Evolutionary conservation across 2,888 invertebrate genomes (phyloP).

Genomic region (Hypomecis atomaria): DNA sequence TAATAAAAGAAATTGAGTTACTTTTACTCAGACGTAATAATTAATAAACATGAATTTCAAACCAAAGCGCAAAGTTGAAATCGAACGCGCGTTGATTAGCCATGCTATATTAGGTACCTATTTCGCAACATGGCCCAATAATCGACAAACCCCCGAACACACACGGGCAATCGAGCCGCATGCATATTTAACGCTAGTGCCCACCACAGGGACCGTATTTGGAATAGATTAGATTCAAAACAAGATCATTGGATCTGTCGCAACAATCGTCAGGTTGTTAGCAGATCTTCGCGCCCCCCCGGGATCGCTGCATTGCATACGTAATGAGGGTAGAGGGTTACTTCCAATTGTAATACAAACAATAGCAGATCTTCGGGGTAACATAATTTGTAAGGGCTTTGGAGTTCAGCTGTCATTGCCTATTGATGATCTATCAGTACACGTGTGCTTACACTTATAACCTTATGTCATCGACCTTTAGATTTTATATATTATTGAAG

Average conservation of each 20-base stretch:
- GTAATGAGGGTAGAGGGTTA: conserved; percentile 38
- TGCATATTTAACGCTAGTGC: conserved; percentile 25
- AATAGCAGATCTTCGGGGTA: conserved; percentile 41
- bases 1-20: too few relatives aligned
- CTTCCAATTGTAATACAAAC: conserved; percentile 35
- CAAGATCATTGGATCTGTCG: conserved; percentile 40
- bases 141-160: conserved; percentile 9
- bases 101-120: background rate
- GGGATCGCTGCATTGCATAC: conserved; percentile 43
- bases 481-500: too few relatives aligned
- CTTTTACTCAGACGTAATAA: too few relatives aligned
- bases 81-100: background rate
- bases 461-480: too few relatives aligned
- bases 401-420: conserved; percentile 20
- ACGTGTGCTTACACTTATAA: too few relatives aligned
- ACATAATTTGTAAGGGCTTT: conserved; percentile 38
- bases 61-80: background rate
- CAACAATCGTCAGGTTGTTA: conserved; percentile 44
- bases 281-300: conserved; percentile 31
- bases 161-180: conserved; percentile 18
- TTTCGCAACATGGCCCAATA: conserved; percentile 2
- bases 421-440: background rate
- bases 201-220: conserved; percentile 28
- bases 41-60: background rate
- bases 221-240: conserved; percentile 40